Base-by-base conservation (phyloP, 2,888 invertebrate genomes). In the Hoplodrina ambigua region DNA sequence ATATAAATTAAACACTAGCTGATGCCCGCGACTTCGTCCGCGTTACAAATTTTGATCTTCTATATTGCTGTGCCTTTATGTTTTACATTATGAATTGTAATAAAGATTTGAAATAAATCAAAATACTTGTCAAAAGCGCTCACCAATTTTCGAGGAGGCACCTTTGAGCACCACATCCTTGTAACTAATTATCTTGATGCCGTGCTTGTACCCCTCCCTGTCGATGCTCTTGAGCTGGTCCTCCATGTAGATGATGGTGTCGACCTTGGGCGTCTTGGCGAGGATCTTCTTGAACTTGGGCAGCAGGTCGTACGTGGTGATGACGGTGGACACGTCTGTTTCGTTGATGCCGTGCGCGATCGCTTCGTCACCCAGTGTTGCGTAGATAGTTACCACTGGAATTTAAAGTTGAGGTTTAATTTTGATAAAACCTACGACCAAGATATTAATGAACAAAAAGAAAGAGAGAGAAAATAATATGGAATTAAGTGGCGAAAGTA, bases 291-390 rank as follows among this genome's bases (percentile, higher is more conserved):
- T 97, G 93, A 99, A 98, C 95, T 99, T 99, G 59, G 98, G 98
- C 91, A 99, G 96, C 69, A 99, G 96, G 75, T 99, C 99, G 92
- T 98, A 98, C 44, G 98, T 98, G 20, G 99, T 99, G 90, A 99
- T 98, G 50, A 99, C 98, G 11, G 98, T 98, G 57, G 98, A 97
- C 0, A 99, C 99, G 91, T 99, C 99, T 0, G 99, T 99, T 96
- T 99, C 99, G 91, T 99, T 99, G 89, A 99, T 98, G 85, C 99
- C 99, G 94, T 99, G 99, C 8, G 98, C 97, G 75, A 99, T 98
- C 2, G 99, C 99, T 10, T 99, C 99, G 89, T 99, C 99, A 49
- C 99, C 99, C 17, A 99, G 96, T 0, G 99, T 99, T 2, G 99
- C 98, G 93, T 99, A 99, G 84, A 99, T 98, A 0, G 99, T 99